Percentiles rank a stretch among this genome's conserved stretches.
These are phyloP conservation scores for Anguilla obscura DNA, from an alignment of 2,797 vertebrate genomes.

Conservation along the genomic window DNA sequence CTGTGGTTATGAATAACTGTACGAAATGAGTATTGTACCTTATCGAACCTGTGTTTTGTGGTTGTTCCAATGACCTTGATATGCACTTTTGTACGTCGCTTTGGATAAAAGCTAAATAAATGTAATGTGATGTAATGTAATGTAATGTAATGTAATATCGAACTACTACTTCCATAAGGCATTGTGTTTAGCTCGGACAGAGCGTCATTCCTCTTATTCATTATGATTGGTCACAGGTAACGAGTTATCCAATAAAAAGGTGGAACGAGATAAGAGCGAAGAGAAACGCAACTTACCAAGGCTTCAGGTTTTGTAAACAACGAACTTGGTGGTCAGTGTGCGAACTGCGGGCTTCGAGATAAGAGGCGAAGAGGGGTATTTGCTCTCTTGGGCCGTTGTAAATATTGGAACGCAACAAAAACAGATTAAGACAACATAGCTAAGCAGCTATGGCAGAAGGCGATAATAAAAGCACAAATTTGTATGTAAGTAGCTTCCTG, in stretches of 20 bases:
- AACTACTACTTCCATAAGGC: conserved; percentile 62
- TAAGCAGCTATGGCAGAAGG: conserved; percentile 57
- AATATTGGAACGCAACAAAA: background rate
- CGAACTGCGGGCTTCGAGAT: conserved; percentile 28
- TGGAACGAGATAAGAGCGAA: background rate
- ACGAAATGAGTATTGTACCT: too few species aligned
- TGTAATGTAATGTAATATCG: background rate
- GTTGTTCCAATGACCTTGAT: too few species aligned
- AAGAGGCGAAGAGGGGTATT: conserved; percentile 16
- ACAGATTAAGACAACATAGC: background rate
- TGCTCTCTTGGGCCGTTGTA: conserved; percentile 31
- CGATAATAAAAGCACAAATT: conserved; percentile 68
- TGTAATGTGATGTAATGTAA: too few species aligned
- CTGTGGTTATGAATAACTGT: too few species aligned
- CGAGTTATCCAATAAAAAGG: background rate
- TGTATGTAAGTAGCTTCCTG: conserved; percentile 45
- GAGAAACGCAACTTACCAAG: conserved; percentile 58
- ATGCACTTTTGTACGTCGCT: too few species aligned
- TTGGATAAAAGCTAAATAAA: too few species aligned
- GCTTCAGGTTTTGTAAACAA: background rate
- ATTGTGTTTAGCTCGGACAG: background rate
- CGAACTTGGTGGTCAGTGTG: conserved; percentile 50
- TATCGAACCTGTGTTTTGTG: too few species aligned
- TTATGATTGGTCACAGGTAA: conserved; percentile 10
- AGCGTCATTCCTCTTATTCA: background rate